Conservation (phyloP, 2,113 vertebrate species). For the Eubucco bourcierii region DNA sequence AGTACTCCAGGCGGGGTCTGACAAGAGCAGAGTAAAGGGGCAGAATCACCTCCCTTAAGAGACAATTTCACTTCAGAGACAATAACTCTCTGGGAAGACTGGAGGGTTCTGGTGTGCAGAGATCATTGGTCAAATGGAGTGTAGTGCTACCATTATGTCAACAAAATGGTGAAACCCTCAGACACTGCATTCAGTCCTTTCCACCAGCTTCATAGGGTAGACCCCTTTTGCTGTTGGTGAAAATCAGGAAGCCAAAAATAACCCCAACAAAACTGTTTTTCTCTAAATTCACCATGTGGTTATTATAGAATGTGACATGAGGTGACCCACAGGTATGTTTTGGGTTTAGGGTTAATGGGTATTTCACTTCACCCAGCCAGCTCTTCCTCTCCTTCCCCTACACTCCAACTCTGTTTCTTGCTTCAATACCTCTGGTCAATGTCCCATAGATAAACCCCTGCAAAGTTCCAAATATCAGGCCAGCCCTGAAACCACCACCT, state of each 20-base stretch:
- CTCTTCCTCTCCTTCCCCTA: neutral
- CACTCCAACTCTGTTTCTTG: neutral
- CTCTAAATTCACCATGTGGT: neutral
- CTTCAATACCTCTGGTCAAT: neutral
- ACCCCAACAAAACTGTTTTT: neutral
- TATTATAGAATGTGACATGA: neutral
- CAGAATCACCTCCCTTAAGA: too few species aligned
- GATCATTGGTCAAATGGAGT: neutral
- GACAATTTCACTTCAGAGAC: neutral
- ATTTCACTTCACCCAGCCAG: neutral
- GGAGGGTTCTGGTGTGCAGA: neutral
- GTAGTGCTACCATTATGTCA: neutral
- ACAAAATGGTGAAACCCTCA: neutral
- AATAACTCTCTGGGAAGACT: neutral
- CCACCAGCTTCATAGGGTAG: accelerated
- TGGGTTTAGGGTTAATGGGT: neutral
- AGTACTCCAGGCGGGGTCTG: too few species aligned
- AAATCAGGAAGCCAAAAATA: neutral
- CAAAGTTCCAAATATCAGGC: neutral
- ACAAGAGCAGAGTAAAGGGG: too few species aligned
- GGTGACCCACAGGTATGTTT: neutral
- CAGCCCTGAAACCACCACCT: neutral
- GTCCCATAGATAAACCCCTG: neutral
- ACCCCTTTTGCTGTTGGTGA: neutral
- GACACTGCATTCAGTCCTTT: neutral